A percentile compares a stretch with the other conserved stretches of the same genome.
Evolutionary conservation across 2,888 invertebrate species (phyloP).

Genomic region (Cremastinae sp.): DNA sequence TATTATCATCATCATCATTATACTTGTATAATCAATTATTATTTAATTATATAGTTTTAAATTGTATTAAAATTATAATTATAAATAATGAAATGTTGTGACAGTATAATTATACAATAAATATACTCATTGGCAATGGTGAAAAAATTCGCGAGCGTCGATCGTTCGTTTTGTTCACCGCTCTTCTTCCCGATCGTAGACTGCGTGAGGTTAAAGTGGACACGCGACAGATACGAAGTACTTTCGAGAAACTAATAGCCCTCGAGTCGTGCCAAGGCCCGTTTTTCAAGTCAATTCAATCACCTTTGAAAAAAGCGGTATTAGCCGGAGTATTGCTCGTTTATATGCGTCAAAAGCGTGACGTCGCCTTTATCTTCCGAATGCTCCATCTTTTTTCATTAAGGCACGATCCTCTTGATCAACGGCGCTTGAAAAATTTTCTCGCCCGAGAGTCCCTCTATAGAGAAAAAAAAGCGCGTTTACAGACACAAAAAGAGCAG

Average conservation of each 20-base stretch:
- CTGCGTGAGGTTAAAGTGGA: slow-evolving; percentile 1
- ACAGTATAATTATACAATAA: no score
- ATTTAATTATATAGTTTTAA: no score
- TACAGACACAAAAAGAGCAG: not conserved
- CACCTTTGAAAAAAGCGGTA: slow-evolving; percentile 37
- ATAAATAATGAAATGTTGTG: no score
- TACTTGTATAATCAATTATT: no score
- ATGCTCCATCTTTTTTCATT: slow-evolving; percentile 40
- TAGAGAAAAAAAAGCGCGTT: not conserved
- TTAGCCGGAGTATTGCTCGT: slow-evolving; percentile 42
- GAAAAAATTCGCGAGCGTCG: no score
- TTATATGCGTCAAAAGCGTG: slow-evolving; percentile 54
- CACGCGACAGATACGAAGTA: slow-evolving; percentile 47
- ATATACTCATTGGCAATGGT: no score
- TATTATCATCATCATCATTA: no score
- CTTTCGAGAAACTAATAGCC: slow-evolving; percentile 39
- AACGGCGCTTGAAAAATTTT: not conserved
- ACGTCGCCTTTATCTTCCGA: slow-evolving; percentile 32
- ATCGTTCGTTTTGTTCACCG: no score
- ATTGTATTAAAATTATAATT: no score
- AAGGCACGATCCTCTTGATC: slow-evolving; percentile 22
- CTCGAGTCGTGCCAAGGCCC: slow-evolving; percentile 36
- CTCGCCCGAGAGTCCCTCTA: no score
- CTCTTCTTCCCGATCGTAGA: slow-evolving; percentile 17
- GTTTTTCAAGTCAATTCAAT: slow-evolving; percentile 58